A percentile compares a stretch with the other conserved stretches of the same genome.
phyloP scores from a whole-genome alignment of 2,113 vertebrate species.

The Chascanopsetta lugubris region DNA sequence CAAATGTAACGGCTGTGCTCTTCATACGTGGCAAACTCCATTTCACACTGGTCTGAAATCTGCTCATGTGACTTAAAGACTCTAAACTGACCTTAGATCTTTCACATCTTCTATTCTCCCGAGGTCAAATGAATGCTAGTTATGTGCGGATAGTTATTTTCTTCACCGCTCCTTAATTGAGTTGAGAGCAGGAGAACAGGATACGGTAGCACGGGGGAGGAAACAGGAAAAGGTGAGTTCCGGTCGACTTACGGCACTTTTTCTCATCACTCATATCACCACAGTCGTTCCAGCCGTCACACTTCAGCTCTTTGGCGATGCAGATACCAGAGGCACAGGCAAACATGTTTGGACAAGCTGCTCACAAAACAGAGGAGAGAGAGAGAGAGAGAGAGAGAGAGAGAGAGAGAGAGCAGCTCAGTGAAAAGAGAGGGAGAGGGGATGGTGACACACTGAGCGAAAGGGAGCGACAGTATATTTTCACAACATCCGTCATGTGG shows the following conservation, averaged over 20 bases:
- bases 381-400: background rate
- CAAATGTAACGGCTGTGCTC: no score
- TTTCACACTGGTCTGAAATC: no score
- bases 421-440: conserved; percentile 10
- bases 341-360: conserved; percentile 81
- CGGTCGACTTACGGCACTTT: conserved; percentile 74
- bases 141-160: no score
- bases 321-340: conserved; percentile 75
- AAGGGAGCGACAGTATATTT: conserved; percentile 47
- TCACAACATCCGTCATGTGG: conserved; percentile 56
- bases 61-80: no score
- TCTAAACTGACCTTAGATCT: no score
- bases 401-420: conserved; percentile 13
- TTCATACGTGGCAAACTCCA: no score
- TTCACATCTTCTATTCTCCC: no score
- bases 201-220: background rate
- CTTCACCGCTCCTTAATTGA: background rate
- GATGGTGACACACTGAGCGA: conserved; percentile 33
- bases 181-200: background rate
- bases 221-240: background rate
- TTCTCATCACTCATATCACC: conserved; percentile 82
- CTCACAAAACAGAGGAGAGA: conserved; percentile 6
- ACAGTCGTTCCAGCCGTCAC: conserved; percentile 85
- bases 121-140: no score
- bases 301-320: conserved; percentile 63